Evolutionary conservation across 2,888 invertebrate genomes (phyloP).

Genomic region (Petrophora chlorosata): DNA sequence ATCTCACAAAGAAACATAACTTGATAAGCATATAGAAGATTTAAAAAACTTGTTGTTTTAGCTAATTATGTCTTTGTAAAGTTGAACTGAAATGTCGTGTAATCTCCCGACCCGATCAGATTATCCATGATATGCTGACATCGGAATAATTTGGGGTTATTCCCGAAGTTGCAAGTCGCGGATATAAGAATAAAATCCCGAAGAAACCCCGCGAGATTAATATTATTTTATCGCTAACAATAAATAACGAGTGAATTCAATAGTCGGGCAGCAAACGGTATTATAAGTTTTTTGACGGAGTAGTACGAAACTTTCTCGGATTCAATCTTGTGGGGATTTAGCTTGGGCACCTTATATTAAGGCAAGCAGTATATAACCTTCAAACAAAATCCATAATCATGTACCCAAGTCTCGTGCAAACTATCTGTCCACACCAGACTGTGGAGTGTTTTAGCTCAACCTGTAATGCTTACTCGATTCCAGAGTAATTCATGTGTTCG

Average conservation of each 20-base stretch:
- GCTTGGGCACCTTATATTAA: conserved; percentile 53
- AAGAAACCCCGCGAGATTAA: conserved; percentile 79
- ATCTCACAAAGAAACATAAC: too few species aligned
- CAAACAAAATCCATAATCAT: background rate
- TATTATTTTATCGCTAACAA: conserved; percentile 83
- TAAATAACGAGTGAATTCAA: conserved; percentile 82
- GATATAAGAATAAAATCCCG: conserved; percentile 78
- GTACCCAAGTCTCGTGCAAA: too few species aligned
- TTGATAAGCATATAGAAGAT: too few species aligned
- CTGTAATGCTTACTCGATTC: too few species aligned
- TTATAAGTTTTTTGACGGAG: conserved; percentile 81
- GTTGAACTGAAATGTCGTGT: too few species aligned
- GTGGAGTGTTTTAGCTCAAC: too few species aligned
- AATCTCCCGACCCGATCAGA: too few species aligned
- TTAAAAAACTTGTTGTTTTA: too few species aligned
- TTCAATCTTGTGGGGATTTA: conserved; percentile 79
- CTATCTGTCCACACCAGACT: too few species aligned
- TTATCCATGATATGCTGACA: conserved; percentile 62
- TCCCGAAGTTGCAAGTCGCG: conserved; percentile 69
- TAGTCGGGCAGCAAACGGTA: conserved; percentile 67
- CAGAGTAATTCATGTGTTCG: too few species aligned
- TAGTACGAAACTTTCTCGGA: conserved; percentile 70
- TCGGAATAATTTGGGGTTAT: conserved; percentile 58
- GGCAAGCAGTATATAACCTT: conserved; percentile 37
- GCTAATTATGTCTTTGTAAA: too few species aligned